Conservation (phyloP, 1,140 invertebrate genomes). For the Galleria mellonella region DNA sequence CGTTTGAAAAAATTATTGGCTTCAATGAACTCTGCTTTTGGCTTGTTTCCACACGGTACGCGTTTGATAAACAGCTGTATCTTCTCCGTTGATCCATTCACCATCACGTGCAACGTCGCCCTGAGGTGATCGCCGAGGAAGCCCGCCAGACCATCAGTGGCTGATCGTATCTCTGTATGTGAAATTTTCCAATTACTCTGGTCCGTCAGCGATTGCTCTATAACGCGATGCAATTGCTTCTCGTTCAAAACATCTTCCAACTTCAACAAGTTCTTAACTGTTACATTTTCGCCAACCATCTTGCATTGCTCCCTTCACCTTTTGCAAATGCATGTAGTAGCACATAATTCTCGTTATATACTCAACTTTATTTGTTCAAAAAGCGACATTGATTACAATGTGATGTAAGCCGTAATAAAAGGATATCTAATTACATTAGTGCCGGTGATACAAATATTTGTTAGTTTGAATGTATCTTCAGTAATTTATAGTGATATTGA, state of each 20-base stretch:
- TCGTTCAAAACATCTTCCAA: not conserved
- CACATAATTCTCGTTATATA: too few species aligned
- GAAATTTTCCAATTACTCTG: not conserved
- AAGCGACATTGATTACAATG: too few species aligned
- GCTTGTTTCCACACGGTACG: conserved; percentile 33
- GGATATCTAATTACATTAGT: too few species aligned
- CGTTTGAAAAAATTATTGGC: conserved; percentile 30
- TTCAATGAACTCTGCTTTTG: conserved; percentile 43
- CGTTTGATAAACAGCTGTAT: conserved; percentile 43
- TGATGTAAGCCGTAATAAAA: too few species aligned
- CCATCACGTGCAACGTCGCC: not conserved
- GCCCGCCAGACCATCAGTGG: not conserved
- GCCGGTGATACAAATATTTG: too few species aligned
- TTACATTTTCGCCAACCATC: too few species aligned
- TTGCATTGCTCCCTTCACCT: too few species aligned
- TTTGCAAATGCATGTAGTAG: too few species aligned
- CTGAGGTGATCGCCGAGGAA: not conserved
- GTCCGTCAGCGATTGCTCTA: not conserved
- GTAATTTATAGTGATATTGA: too few species aligned
- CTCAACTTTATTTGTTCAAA: too few species aligned
- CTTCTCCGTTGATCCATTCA: conserved; percentile 8
- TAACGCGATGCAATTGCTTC: not conserved
- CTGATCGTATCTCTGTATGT: not conserved
- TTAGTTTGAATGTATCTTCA: too few species aligned
- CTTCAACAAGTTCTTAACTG: not conserved